Evolutionary conservation across 1,140 invertebrate species (phyloP).

Genomic region (Microplitis demolitor): DNA sequence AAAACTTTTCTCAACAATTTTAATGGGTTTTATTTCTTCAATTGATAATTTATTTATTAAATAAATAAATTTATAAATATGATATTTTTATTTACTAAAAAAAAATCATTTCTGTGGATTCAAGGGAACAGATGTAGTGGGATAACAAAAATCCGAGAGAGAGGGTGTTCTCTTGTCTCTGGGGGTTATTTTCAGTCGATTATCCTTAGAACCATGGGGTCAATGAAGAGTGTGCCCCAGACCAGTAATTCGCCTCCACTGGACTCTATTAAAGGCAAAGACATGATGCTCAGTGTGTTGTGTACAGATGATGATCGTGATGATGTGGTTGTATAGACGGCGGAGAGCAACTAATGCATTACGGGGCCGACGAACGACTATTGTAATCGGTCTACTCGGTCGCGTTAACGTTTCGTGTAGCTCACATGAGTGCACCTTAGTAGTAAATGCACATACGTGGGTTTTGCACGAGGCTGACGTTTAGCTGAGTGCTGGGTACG

Average conservation of each 20-base stretch:
- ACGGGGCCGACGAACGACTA: background rate
- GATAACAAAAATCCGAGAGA: conserved; percentile 2
- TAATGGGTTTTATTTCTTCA: no score
- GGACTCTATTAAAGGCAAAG: conserved; percentile 11
- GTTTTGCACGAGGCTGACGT: background rate
- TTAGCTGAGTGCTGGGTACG: no score
- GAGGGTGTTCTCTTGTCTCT: conserved; percentile 44
- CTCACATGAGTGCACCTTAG: background rate
- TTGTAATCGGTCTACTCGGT: background rate
- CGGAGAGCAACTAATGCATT: background rate
- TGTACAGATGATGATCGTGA: no score
- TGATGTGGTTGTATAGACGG: background rate
- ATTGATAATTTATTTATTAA: no score
- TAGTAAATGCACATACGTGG: background rate
- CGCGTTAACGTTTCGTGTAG: background rate
- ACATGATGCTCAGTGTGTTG: background rate
- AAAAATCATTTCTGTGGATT: background rate
- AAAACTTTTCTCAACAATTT: no score
- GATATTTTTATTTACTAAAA: background rate
- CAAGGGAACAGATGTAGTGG: background rate
- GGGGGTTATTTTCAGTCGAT: conserved; percentile 62
- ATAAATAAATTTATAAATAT: no score
- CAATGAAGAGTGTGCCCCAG: conserved; percentile 32
- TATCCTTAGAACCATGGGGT: conserved; percentile 53
- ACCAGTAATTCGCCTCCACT: conserved; percentile 11